Base-by-base conservation (phyloP, 2,113 vertebrate genomes). In the Sturnira hondurensis region DNA sequence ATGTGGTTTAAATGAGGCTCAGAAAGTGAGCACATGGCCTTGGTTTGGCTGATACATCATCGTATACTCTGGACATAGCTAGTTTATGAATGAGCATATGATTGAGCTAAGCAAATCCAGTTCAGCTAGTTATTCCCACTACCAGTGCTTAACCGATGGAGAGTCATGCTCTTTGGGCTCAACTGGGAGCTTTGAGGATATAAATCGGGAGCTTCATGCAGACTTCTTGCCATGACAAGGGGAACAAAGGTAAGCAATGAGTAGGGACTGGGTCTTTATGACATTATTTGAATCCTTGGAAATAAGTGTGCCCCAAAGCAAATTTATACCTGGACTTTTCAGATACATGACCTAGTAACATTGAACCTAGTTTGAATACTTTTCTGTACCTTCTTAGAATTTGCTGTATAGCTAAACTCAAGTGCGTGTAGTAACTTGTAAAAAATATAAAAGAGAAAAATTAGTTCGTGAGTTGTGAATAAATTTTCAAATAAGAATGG, bases 401-500 rank as follows among this genome's bases (percentile, higher is more conserved):
- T 68, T 86, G 28, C 7, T 71, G 5, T 28, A 81, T 5, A 80
- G 31, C 13, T 82, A 43, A 80, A 73, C 3, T 33, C 56, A 91
- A 86, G 13, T 7, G 33, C 16, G 61, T 10, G 45, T 2, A 84
- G 26, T 84, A 70, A 22, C 47, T 81, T 19, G 4, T 65, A 7
- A 87, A 93, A 92, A 82, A 84, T 10, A 65, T 10, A 43, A 70
- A 87, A 81, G 61, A 54, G 7, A 31, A 87, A 87, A 93, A 95
- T 31, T 5, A 33, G 43, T 56, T 76, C 22, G 33, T 50, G 15
- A 65, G 41, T 89, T 86, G 13, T 26, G 82, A 65, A 70, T 54
- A 95, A 68, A 54, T 31, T 70, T 92, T 31, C 65, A 85, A 61
- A n/a, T 80, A 94, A 65, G 67, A 82, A 61, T 78, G 52, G 93